phyloP scores from a whole-genome alignment of 1,140 invertebrate genomes.

The Harpegnathos saltator region DNA sequence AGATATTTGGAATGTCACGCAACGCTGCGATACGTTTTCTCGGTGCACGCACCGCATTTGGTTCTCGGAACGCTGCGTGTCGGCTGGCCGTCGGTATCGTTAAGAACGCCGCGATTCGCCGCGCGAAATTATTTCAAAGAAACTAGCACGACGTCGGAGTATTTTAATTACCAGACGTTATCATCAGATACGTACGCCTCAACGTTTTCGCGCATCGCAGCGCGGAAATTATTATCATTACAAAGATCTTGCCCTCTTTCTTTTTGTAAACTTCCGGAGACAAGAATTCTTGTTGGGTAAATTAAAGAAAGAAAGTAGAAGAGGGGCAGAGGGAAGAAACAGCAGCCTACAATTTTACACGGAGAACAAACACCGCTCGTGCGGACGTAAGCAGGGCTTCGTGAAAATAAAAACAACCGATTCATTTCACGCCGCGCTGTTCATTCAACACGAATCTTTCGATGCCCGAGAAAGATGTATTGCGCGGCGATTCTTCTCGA shows the following conservation, averaged over 20 bases:
- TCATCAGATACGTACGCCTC: too few relatives aligned
- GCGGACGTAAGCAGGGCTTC: not conserved
- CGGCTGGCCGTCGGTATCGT: constrained; percentile 30
- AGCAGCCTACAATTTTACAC: too few relatives aligned
- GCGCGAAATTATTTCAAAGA: constrained; percentile 16
- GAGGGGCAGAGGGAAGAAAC: not conserved
- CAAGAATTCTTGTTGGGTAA: too few relatives aligned
- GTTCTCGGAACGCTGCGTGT: constrained; percentile 49
- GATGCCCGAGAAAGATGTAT: too few relatives aligned
- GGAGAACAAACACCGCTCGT: not conserved
- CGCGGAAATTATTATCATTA: not conserved
- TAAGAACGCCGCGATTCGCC: constrained; percentile 14
- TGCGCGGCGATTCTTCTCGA: not conserved
- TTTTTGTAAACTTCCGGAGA: constrained; percentile 16
- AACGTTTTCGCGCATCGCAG: not conserved
- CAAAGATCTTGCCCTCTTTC: not conserved
- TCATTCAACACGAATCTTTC: too few relatives aligned
- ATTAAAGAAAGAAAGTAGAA: not conserved
- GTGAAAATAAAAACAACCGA: not conserved
- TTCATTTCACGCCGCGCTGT: too few relatives aligned
- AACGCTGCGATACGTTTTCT: constrained; percentile 46
- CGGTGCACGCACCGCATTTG: constrained; percentile 54
- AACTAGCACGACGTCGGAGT: not conserved
- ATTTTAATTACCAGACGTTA: not conserved
- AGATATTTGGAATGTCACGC: constrained; percentile 60